Evolutionary conservation across 2,113 vertebrate species (phyloP).

Genomic region (Xenopus borealis): DNA sequence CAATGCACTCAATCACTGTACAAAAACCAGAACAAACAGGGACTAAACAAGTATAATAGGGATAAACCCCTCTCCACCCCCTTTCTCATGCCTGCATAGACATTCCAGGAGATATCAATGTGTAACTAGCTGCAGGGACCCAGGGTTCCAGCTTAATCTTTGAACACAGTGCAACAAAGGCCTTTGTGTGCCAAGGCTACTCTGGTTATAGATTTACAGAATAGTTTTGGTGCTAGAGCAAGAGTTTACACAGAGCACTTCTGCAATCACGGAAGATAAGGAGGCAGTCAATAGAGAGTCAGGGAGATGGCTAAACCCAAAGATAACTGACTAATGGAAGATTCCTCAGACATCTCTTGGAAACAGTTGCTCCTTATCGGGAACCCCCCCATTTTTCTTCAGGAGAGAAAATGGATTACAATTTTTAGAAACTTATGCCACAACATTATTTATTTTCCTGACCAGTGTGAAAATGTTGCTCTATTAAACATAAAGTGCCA

Average conservation of each 20-base stretch:
- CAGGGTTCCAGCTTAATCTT: slow-evolving; percentile 41
- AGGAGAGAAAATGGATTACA: too few species aligned
- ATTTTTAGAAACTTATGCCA: too few species aligned
- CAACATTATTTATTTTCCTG: too few species aligned
- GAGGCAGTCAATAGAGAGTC: slow-evolving; percentile 6
- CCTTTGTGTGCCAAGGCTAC: slow-evolving; percentile 44
- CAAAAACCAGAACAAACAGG: too few species aligned
- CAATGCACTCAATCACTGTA: background rate
- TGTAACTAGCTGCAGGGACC: slow-evolving; percentile 45
- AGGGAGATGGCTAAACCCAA: background rate
- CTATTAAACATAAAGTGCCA: too few species aligned
- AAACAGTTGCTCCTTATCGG: background rate
- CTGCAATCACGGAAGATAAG: slow-evolving; percentile 32
- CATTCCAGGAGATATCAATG: slow-evolving; percentile 45
- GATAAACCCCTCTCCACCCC: slow-evolving; percentile 5
- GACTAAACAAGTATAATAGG: slow-evolving; percentile 13
- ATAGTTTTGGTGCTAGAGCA: slow-evolving; percentile 28
- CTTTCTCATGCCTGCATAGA: slow-evolving; percentile 5
- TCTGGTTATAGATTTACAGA: slow-evolving; percentile 45
- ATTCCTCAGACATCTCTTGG: background rate
- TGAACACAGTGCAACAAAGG: slow-evolving; percentile 41
- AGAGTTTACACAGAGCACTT: slow-evolving; percentile 37
- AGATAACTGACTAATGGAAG: background rate
- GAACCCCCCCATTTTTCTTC: too few species aligned
- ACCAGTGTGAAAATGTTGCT: too few species aligned